phyloP scores from a whole-genome alignment of 2,888 invertebrate species.

The Mamestra brassicae region DNA sequence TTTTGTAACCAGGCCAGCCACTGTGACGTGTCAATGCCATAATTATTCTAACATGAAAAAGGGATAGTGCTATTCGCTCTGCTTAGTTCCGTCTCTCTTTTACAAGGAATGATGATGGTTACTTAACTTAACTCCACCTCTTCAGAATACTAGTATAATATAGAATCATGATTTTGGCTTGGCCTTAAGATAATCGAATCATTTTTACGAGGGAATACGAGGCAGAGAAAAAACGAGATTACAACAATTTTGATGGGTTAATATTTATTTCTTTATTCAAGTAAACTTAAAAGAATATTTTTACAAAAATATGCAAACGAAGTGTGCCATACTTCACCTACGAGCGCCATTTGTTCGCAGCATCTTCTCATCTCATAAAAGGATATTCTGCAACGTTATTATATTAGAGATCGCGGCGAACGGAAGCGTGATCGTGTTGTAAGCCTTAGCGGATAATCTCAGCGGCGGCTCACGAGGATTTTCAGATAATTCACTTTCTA shows the following conservation, averaged over 20 bases:
- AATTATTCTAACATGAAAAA: no score
- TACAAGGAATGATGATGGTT: no score
- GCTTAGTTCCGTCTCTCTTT: no score
- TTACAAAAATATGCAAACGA: constrained; percentile 7
- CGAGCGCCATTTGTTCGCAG: constrained; percentile 33
- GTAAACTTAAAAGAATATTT: constrained; percentile 2
- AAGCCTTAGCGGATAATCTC: constrained; percentile 57
- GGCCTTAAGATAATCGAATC: no score
- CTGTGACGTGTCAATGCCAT: no score
- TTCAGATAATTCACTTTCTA: constrained; percentile 58
- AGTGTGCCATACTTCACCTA: constrained; percentile 16
- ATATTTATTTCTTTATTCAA: neutral
- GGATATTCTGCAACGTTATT: constrained; percentile 45
- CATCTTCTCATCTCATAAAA: constrained; percentile 22
- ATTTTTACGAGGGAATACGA: no score
- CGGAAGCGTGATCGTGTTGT: constrained; percentile 47
- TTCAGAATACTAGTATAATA: no score
- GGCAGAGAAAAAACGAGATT: no score
- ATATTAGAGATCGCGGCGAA: constrained; percentile 37
- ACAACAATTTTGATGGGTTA: neutral
- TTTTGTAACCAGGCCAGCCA: no score
- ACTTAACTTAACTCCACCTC: no score
- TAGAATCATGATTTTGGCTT: no score
- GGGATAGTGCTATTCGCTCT: no score
- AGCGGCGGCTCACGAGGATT: constrained; percentile 36